These are phyloP conservation scores for Nezara viridula DNA, from an alignment of 2,888 invertebrate species.

Conservation along the genomic window DNA sequence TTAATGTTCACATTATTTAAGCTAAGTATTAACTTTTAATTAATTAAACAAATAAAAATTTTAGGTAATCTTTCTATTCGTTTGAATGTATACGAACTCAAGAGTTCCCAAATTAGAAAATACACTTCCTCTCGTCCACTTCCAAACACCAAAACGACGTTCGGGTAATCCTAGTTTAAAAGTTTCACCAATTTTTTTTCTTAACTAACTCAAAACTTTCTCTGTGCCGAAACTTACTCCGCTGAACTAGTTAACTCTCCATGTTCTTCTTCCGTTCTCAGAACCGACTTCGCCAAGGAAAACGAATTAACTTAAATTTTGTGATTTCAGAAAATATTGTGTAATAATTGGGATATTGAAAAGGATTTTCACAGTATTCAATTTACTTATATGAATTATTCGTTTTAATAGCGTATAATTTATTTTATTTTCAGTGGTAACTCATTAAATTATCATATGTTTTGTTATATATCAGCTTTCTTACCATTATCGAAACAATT, in stretches of 20 bases:
- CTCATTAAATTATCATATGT: no score
- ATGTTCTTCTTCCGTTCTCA: not conserved
- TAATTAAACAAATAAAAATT: no score
- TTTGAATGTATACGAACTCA: not conserved
- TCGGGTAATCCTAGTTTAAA: conserved; percentile 20
- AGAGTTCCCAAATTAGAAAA: not conserved
- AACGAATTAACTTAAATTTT: conserved; percentile 1
- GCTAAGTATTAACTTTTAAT: no score
- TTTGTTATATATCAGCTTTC: no score
- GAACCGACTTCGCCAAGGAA: not conserved
- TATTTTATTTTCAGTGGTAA: no score
- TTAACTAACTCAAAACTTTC: conserved; percentile 35
- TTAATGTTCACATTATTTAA: no score
- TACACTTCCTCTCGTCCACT: not conserved
- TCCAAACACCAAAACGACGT: conserved; percentile 10
- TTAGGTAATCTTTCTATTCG: not conserved
- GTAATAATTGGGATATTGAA: no score
- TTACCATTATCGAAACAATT: no score
- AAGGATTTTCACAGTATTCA: no score
- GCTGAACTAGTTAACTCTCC: not conserved
- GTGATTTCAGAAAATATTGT: no score
- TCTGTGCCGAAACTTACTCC: conserved; percentile 8
- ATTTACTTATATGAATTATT: no score
- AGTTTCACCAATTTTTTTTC: not conserved
- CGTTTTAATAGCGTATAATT: no score